A percentile compares a stretch with the other conserved stretches of the same genome.
Evolutionary conservation across 2,888 invertebrate genomes (phyloP).

Genomic region (Cheilosia pagana): DNA sequence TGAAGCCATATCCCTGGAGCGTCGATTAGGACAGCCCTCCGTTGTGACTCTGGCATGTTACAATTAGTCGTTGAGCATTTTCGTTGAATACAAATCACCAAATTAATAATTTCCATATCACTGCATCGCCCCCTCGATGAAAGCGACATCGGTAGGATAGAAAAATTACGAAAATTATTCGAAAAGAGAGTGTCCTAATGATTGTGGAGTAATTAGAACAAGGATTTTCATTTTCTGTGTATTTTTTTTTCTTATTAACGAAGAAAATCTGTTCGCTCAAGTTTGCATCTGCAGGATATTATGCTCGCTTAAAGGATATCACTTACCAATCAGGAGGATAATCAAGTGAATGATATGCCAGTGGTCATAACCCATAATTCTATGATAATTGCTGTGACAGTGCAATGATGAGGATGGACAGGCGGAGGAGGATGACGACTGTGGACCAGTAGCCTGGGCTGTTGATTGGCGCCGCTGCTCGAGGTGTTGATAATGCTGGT

Average conservation of each 20-base stretch:
- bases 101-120: constrained; percentile 72
- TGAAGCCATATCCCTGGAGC: constrained; percentile 40
- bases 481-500: constrained; percentile 51
- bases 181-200: constrained; percentile 13
- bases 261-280: constrained; percentile 43
- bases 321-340: constrained; percentile 83
- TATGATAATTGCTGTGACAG: constrained; percentile 66
- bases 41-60: constrained; percentile 3
- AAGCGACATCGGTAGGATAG: neutral
- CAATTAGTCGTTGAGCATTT: constrained; percentile 62
- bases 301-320: constrained; percentile 63
- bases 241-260: constrained; percentile 27
- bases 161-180: neutral
- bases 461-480: constrained; percentile 54
- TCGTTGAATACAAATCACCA: constrained; percentile 70
- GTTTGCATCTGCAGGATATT: neutral
- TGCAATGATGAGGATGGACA: constrained; percentile 66
- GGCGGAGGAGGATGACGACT: constrained; percentile 37
- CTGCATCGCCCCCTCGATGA: constrained; percentile 13
- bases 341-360: constrained; percentile 82
- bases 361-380: constrained; percentile 75
- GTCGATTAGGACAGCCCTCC: neutral
- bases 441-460: constrained; percentile 68
- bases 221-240: neutral
- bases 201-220: constrained; percentile 46